phyloP scores from a whole-genome alignment of 2,113 vertebrate species.

The Cepphus grylle region DNA sequence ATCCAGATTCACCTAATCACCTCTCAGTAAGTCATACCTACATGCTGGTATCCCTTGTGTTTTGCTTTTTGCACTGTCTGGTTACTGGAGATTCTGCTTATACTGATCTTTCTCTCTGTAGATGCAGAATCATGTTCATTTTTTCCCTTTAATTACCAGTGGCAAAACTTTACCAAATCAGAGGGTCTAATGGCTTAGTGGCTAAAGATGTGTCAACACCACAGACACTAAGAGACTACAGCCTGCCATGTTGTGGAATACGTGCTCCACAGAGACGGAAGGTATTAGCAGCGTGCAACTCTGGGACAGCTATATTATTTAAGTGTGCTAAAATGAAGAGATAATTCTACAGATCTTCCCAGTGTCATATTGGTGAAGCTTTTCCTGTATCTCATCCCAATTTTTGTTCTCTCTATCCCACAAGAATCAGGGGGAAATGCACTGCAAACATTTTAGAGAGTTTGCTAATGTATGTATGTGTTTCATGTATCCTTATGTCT shows the following conservation, averaged over 20 bases:
- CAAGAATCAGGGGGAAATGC: neutral
- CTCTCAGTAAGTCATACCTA: constrained; percentile 39
- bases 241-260: neutral
- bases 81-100: neutral
- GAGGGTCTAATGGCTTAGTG: neutral
- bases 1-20: constrained; percentile 12
- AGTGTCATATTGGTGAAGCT: neutral
- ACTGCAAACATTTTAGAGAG: neutral
- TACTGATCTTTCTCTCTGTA: neutral
- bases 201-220: neutral
- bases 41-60: neutral
- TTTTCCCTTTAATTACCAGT: neutral
- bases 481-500: neutral
- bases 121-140: neutral
- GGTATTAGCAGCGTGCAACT: neutral
- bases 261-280: neutral
- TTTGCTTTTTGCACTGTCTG: neutral
- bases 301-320: neutral
- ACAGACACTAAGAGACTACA: neutral
- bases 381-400: neutral
- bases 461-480: neutral
- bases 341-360: neutral
- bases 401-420: neutral
- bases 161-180: neutral
- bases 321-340: neutral